phyloP scores from a whole-genome alignment of 35 echinoderm and acorn worm species.

The Diadema setosum region DNA sequence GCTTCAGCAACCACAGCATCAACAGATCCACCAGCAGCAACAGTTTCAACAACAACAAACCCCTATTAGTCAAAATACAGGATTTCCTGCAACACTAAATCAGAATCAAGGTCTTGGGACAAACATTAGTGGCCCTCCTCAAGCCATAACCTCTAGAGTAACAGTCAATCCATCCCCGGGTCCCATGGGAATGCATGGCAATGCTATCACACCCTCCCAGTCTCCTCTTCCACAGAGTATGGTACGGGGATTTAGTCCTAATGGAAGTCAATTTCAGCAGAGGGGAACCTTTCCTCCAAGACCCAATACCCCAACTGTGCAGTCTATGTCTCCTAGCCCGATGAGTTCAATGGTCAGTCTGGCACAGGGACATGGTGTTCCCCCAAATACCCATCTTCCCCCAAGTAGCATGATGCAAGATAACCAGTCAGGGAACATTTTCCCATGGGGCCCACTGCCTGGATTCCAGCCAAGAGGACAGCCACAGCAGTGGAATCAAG shows the following conservation, averaged over 20 bases:
- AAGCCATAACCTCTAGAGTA: not conserved
- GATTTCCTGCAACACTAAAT: not conserved
- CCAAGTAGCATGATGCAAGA: conserved; percentile 12
- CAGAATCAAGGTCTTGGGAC: not conserved
- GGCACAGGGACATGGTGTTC: not conserved
- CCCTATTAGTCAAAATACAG: not conserved
- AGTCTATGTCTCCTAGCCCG: not conserved
- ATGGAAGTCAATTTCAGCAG: not conserved
- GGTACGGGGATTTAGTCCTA: not conserved
- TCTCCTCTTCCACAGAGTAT: not conserved
- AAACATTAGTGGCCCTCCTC: not conserved
- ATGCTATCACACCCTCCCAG: not conserved
- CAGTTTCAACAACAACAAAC: not conserved
- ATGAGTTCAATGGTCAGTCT: not conserved
- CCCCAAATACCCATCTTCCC: not conserved
- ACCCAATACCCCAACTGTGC: not conserved
- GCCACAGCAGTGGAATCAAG: not conserved
- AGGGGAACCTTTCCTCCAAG: not conserved
- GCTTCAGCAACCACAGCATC: not conserved
- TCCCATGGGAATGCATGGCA: conserved; percentile 1
- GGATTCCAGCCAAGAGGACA: conserved; percentile 25
- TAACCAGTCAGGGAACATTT: conserved; percentile 2
- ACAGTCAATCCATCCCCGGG: not conserved
- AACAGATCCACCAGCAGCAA: not conserved
- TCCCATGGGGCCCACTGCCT: conserved; percentile 2